A percentile compares a stretch with the other conserved stretches of the same genome.
phyloP scores from a whole-genome alignment of 2,113 vertebrate genomes.

The Natator depressus region DNA sequence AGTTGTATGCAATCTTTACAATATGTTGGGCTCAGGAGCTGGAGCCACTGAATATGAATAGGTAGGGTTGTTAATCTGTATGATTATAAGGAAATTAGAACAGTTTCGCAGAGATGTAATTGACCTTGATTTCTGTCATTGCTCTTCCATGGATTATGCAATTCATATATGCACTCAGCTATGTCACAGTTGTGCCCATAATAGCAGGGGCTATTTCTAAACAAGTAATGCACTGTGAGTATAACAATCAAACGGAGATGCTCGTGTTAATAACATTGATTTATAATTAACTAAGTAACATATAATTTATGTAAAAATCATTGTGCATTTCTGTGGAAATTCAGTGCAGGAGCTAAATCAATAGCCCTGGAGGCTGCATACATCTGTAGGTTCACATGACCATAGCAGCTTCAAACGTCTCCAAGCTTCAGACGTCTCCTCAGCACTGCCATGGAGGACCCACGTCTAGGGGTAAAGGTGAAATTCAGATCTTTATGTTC shows the following conservation, averaged over 20 bases:
- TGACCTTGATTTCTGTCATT: conserved; percentile 19
- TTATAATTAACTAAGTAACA: not conserved
- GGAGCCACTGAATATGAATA: conserved; percentile 7
- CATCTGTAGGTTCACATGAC: not conserved
- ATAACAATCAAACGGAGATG: not conserved
- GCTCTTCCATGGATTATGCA: not conserved
- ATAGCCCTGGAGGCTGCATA: not conserved
- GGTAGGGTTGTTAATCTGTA: conserved; percentile 15
- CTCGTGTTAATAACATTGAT: not conserved
- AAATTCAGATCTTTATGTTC: not conserved
- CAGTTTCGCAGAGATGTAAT: not conserved
- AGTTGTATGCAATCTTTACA: conserved; percentile 44
- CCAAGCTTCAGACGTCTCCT: not conserved
- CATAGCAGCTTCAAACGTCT: not conserved
- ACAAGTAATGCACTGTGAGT: not conserved
- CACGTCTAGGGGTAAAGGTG: not conserved
- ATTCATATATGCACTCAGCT: not conserved
- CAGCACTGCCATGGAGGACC: fast-evolving
- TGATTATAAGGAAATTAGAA: conserved; percentile 54
- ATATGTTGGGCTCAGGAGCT: not conserved
- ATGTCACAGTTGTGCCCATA: not conserved
- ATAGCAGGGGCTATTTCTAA: not conserved
- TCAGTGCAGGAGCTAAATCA: not conserved
- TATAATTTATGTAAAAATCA: not conserved
- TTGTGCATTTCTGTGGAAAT: not conserved